A percentile compares a stretch with the other conserved stretches of the same genome.
Evolutionary conservation across 2,797 vertebrate species (phyloP).

Genomic region (Onychomys leucogaster): DNA sequence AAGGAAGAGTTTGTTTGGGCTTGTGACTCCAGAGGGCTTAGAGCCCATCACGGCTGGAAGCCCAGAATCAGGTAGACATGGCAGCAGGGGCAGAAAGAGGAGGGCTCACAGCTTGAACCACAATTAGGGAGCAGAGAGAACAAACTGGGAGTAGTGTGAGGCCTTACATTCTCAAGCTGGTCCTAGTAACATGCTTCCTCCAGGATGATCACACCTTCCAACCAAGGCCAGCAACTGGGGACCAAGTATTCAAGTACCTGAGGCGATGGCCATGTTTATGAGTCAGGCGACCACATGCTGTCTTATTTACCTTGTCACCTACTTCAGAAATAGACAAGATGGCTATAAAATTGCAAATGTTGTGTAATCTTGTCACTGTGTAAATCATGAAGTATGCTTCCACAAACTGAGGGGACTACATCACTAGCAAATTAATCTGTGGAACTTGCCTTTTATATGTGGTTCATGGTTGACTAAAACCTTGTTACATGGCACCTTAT

Average conservation of each 20-base stretch:
- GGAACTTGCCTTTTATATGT: background rate
- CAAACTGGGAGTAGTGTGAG: background rate
- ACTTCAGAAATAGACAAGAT: conserved; percentile 14
- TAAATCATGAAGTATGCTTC: background rate
- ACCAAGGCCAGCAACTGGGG: background rate
- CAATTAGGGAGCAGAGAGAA: background rate
- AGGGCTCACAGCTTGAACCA: background rate
- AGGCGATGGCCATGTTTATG: background rate
- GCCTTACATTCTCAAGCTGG: background rate
- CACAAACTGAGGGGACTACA: background rate
- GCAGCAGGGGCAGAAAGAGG: background rate
- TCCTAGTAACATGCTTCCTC: background rate
- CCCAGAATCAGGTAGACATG: background rate
- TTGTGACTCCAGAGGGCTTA: background rate
- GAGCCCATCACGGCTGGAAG: background rate
- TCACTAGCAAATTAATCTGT: background rate
- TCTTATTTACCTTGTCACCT: background rate
- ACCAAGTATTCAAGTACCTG: background rate
- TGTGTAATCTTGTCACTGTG: background rate
- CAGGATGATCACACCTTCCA: background rate
- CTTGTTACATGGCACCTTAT: background rate
- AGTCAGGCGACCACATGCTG: background rate
- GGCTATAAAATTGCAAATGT: background rate
- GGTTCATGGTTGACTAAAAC: background rate
- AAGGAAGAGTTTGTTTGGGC: background rate